These are phyloP conservation scores for Drosophila kokeensis DNA, from an alignment of 2,888 invertebrate species.

Conservation along the genomic window DNA sequence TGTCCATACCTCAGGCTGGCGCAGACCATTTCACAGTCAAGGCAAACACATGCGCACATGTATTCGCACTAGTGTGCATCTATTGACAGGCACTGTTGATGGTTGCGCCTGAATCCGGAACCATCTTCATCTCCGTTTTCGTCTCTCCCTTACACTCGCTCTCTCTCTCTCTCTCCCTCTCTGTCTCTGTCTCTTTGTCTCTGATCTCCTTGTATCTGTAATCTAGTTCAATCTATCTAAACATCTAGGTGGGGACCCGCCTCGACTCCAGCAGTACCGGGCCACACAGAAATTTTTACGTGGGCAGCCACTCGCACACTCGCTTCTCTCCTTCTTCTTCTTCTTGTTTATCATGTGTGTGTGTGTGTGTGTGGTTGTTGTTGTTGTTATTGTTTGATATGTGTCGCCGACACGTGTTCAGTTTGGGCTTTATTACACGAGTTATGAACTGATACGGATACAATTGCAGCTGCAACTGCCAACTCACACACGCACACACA, in stretches of 20 bases:
- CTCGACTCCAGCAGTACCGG: constrained; percentile 8
- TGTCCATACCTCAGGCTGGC: constrained; percentile 4
- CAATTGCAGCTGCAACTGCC: constrained; percentile 12
- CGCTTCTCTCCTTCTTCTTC: background rate
- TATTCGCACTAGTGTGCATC: constrained; percentile 37
- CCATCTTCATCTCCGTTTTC: constrained; percentile 1
- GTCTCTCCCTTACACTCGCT: background rate
- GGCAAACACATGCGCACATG: constrained; percentile 46
- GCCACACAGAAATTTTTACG: constrained; percentile 38
- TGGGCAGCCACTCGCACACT: constrained; percentile 30
- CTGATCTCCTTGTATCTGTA: constrained; percentile 23
- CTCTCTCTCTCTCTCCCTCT: background rate
- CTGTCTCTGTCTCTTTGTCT: background rate
- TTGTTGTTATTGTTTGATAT: constrained; percentile 45
- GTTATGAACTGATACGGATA: constrained; percentile 52
- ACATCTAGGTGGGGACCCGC: constrained; percentile 65
- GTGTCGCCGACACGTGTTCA: constrained; percentile 78
- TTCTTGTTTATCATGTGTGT: background rate
- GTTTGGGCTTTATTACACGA: constrained; percentile 63
- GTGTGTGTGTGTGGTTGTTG: constrained; percentile 2
- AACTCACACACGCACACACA: constrained; percentile 1
- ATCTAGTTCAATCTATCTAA: constrained; percentile 74
- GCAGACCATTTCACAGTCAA: constrained; percentile 57
- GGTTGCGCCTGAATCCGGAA: constrained; percentile 9
- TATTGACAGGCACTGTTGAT: constrained; percentile 53